phyloP scores from a whole-genome alignment of 2,113 vertebrate species.

The Pundamilia nyererei region DNA sequence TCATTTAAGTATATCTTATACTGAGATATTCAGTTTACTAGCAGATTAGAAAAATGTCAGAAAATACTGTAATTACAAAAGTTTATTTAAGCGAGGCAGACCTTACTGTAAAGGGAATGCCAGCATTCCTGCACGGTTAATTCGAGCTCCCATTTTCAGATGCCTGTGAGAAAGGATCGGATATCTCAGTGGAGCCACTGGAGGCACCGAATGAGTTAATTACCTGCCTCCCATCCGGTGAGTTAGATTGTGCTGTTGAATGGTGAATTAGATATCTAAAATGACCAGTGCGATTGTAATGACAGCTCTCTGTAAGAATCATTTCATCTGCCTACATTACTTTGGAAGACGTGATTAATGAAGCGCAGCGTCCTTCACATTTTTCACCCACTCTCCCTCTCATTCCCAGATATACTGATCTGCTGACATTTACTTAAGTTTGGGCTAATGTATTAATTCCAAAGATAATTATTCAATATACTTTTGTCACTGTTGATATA shows the following conservation, averaged over 20 bases:
- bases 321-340: conserved; percentile 95
- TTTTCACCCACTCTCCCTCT: conserved; percentile 75
- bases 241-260: conserved; percentile 71
- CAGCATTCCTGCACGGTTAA: neutral
- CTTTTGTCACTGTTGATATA: conserved; percentile 97
- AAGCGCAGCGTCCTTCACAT: conserved; percentile 88
- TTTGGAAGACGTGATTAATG: conserved; percentile 94
- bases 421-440: conserved; percentile 95
- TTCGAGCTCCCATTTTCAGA: neutral
- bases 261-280: conserved; percentile 85
- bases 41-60: neutral
- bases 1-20: fast-evolving
- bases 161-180: neutral
- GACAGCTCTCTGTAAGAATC: conserved; percentile 89
- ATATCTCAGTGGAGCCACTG: neutral
- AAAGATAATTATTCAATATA: conserved; percentile 98
- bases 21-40: neutral
- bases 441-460: conserved; percentile 95
- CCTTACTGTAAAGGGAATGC: fast-evolving
- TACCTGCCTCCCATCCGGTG: neutral
- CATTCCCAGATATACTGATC: conserved; percentile 87
- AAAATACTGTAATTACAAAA: neutral
- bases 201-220: conserved; percentile 44
- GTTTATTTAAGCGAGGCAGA: neutral
- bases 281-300: conserved; percentile 83